Percentiles rank a stretch among this genome's conserved stretches.
These are phyloP conservation scores for Conchocele bisecta DNA, from an alignment of 2,888 invertebrate species.

Conservation along the genomic window DNA sequence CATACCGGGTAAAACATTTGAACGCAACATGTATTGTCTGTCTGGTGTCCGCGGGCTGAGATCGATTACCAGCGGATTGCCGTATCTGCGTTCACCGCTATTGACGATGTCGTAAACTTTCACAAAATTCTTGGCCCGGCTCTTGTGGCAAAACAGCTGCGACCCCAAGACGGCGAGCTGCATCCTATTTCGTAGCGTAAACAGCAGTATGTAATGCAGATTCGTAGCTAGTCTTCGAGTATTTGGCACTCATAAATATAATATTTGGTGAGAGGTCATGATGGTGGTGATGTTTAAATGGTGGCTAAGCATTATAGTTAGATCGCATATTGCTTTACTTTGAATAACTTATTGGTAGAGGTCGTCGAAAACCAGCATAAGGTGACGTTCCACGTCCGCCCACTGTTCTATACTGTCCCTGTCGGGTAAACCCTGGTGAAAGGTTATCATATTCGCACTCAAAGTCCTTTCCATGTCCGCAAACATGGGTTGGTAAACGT, in stretches of 20 bases:
- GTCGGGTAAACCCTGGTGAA: not conserved
- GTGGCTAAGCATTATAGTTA: not conserved
- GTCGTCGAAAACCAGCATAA: not conserved
- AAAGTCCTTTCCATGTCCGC: not conserved
- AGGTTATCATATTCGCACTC: too few relatives aligned
- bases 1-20: not conserved
- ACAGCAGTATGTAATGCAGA: not conserved
- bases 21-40: not conserved
- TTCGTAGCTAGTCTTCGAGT: not conserved
- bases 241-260: slow-evolving; percentile 2
- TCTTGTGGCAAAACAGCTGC: not conserved
- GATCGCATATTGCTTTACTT: not conserved
- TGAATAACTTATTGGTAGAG: not conserved
- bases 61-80: not conserved
- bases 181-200: not conserved
- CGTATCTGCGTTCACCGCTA: not conserved
- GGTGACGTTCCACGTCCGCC: not conserved
- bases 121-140: not conserved
- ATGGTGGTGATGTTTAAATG: not conserved
- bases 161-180: not conserved
- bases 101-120: slow-evolving; percentile 1
- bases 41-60: not conserved
- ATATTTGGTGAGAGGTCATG: not conserved
- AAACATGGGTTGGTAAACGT: not conserved
- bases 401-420: not conserved